Conservation (phyloP, 92 coral and sea anemone genomes). For the Pocillopora grandis region DNA sequence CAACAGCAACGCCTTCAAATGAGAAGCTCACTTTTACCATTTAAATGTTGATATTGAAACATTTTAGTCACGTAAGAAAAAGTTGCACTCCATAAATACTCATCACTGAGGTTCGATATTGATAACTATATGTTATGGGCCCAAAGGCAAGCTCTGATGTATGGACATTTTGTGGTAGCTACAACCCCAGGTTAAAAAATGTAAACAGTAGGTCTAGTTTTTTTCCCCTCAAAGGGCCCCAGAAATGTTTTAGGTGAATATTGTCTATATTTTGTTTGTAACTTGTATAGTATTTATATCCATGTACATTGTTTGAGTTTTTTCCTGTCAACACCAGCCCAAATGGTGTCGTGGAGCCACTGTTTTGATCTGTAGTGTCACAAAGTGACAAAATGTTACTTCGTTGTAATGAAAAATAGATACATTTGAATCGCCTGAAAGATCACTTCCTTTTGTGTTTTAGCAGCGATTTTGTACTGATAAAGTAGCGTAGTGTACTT, state of each 20-base stretch:
- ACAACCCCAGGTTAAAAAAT: conserved; percentile 21
- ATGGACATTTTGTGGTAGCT: conserved; percentile 15
- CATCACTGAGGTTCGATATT: background rate
- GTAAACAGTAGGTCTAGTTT: conserved; percentile 14
- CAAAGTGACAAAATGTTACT: background rate
- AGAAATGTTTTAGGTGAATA: conserved; percentile 1
- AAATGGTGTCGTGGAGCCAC: no score
- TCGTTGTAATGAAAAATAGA: background rate
- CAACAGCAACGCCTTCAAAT: conserved; percentile 8
- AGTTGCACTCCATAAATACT: conserved; percentile 8
- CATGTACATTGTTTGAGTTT: conserved; percentile 24
- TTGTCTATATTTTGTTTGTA: conserved; percentile 33
- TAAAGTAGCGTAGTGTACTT: no score
- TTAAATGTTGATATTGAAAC: conserved; percentile 6
- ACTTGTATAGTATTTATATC: conserved; percentile 39
- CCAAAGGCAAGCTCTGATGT: background rate
- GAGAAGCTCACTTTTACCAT: background rate
- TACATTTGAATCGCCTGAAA: background rate
- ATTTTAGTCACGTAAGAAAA: background rate
- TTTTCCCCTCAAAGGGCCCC: conserved; percentile 26
- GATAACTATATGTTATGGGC: conserved; percentile 10
- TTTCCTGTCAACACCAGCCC: background rate
- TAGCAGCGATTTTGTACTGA: background rate
- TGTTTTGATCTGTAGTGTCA: no score
- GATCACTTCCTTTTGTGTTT: background rate